Conservation (phyloP, 2,888 invertebrate genomes). For the Muscina levida region DNA sequence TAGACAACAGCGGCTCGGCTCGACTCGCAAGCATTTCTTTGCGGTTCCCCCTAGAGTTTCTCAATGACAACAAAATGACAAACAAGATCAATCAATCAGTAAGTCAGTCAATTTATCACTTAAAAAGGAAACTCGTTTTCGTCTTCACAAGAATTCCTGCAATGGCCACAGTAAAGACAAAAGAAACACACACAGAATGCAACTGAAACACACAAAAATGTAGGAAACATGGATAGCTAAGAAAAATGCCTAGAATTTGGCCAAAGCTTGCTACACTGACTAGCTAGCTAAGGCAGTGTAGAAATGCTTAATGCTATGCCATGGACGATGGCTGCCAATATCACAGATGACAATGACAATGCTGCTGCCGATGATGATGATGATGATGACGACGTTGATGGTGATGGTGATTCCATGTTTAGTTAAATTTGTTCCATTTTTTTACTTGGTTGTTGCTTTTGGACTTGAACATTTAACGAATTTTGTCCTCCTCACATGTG, state of each 20-base stretch:
- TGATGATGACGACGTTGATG: background rate
- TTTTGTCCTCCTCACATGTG: slow-evolving; percentile 50
- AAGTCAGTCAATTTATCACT: slow-evolving; percentile 64
- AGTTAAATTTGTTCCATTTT: slow-evolving; percentile 60
- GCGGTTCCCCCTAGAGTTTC: background rate
- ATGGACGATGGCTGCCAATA: slow-evolving; percentile 31
- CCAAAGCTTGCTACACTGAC: background rate
- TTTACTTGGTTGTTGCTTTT: too few relatives aligned
- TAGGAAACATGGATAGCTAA: slow-evolving; percentile 18
- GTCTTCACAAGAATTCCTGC: slow-evolving; percentile 13
- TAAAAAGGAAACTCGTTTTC: slow-evolving; percentile 62
- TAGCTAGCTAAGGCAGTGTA: background rate
- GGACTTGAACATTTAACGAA: slow-evolving; percentile 56
- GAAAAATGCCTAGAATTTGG: slow-evolving; percentile 60
- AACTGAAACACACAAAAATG: background rate
- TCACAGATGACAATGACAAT: background rate
- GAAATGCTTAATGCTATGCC: background rate
- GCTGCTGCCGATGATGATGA: too few relatives aligned
- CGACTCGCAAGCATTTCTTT: background rate
- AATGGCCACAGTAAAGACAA: background rate
- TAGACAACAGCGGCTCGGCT: too few relatives aligned
- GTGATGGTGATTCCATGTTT: slow-evolving; percentile 32
- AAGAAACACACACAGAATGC: background rate
- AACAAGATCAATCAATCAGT: slow-evolving; percentile 65
- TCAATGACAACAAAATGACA: slow-evolving; percentile 57